Base-by-base conservation (phyloP, 2,797 vertebrate species). In the Gymnoscopelus braueri region DNA sequence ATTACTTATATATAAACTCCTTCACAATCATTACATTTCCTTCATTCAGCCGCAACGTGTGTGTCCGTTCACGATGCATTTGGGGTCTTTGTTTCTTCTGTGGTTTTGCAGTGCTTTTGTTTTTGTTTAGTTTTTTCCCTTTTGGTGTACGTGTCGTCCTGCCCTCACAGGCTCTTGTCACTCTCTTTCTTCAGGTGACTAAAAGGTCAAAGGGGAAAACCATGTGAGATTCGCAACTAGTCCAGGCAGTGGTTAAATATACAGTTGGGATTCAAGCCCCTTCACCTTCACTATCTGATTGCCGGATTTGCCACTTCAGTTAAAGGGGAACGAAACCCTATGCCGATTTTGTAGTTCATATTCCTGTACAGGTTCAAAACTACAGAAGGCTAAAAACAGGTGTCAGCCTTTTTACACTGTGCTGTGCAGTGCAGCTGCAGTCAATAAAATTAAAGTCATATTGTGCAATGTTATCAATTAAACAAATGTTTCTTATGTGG, bases 151-250 rank as follows among this genome's bases (percentile, higher is more conserved):
- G 56, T 81, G 58, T 44, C 71, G 77, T 79, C 85, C 84, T 89
- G 88, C 92, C 90, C 88, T 96, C 95, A 99, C 95, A 99, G 96
- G 84, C 96, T 95, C 93, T 99, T 99, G 94, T 99, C 97, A 62
- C 96, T 98, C 88, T 99, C 98, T 88, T 99, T 99, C 94, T 99
- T 99, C 95, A 99, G 94, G 94, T 98, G 97, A 94, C 97, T 99
- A 63, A 78, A 91, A 89, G 81, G 65, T 70, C 51, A 65, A 79
- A 78, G 62, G 65, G 60, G 50, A 63, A 19, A 78, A 60, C 3
- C 5, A 12, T 8, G 60, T 52, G 10, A 62, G 54, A 56, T 70
- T 23, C 39, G 39, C 39, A 44, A 44, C 39, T 44, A 5, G 9
- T 23, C 26, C 56, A 61, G 54, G 69, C 23, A 23, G 44, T 70